A percentile compares a stretch with the other conserved stretches of the same genome.
phyloP scores from a whole-genome alignment of 2,797 vertebrate genomes.

The Tenualosa thibaudeaui region DNA sequence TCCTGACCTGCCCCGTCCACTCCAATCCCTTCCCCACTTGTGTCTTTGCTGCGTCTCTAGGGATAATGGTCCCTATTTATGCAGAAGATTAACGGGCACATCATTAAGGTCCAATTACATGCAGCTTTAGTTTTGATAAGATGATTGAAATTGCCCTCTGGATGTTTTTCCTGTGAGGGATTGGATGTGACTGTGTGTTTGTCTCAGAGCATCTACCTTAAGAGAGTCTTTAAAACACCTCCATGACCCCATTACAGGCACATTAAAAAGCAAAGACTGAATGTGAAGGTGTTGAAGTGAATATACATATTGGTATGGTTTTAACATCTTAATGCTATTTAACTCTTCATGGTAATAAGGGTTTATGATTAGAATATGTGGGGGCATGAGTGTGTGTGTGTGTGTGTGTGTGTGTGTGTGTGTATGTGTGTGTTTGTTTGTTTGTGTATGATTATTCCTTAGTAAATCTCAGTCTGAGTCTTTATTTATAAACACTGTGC shows the following conservation, averaged over 20 bases:
- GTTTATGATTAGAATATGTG: not conserved
- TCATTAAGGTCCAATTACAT: slow-evolving; percentile 24
- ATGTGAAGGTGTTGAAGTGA: not conserved
- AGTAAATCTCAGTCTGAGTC: not conserved
- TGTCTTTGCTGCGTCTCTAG: not conserved
- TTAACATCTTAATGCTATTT: not conserved
- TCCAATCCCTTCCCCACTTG: not conserved
- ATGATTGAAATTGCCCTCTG: slow-evolving; percentile 25
- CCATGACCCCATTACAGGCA: slow-evolving; percentile 4
- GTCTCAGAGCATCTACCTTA: slow-evolving; percentile 1
- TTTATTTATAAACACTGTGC: not conserved
- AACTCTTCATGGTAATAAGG: not conserved
- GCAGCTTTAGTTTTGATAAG: slow-evolving; percentile 24
- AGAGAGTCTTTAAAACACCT: not conserved
- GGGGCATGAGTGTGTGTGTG: not conserved
- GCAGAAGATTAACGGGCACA: slow-evolving; percentile 17
- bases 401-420: not conserved
- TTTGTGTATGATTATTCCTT: not conserved
- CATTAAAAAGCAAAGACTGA: not conserved
- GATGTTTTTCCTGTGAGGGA: slow-evolving; percentile 13
- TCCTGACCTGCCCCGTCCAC: not conserved
- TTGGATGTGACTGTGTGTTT: not conserved
- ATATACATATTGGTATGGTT: not conserved
- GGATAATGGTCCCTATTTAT: slow-evolving; percentile 4
- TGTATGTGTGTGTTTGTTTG: not conserved